Evolutionary conservation across 2,888 invertebrate genomes (phyloP), one percentile per base, ranked within the genome.

Genomic region (Acleris literana): DNA sequence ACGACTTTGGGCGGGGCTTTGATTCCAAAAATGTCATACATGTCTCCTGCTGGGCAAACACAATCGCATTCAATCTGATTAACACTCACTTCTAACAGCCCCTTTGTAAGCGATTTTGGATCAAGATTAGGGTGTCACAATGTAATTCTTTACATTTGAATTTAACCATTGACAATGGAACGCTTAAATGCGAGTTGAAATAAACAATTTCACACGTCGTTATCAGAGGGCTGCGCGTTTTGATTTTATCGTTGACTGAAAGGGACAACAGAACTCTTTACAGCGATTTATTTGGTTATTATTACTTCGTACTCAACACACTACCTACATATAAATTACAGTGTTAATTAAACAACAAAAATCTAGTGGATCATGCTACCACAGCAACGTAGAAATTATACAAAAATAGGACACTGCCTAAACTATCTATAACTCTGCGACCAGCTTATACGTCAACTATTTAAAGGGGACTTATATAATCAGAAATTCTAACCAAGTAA

Each of bases 21-120:
- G 54, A 60, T 66, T 57, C 48, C 55, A 68, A 72, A 80, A 88
- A 85, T 79, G 83, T 82, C 83, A 83, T 80, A 81, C 81, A 76
- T 76, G 78, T 80, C 84, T 82, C 88, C 88, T 80, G 86, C 86
- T 84, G 89, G 68, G 86, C 80, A 82, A 83, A 86, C 82, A 88
- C 87, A 90, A 88, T 88, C 16, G 85, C 82, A 85, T 86, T 83
- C 87, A 89, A 91, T 91, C 90, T 88, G 92, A 92, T 92, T 92
- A 91, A 90, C 92, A 90, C 91, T 91, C 76, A 74, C 81, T 79
- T 80, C 81, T 81, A 81, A 83, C 81, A 72, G 80, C 78, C 75
- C 84, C 85, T 87, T 88, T 88, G 86, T 87, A 79, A 85, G 79
- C 82, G 81, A 80, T 81, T 83, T 84, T 80, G 82, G 85, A 91